A percentile compares a stretch with the other conserved stretches of the same genome.
These are phyloP conservation scores for Pseudomyrmex cubaensis DNA, from an alignment of 1,140 invertebrate species.

Conservation along the genomic window DNA sequence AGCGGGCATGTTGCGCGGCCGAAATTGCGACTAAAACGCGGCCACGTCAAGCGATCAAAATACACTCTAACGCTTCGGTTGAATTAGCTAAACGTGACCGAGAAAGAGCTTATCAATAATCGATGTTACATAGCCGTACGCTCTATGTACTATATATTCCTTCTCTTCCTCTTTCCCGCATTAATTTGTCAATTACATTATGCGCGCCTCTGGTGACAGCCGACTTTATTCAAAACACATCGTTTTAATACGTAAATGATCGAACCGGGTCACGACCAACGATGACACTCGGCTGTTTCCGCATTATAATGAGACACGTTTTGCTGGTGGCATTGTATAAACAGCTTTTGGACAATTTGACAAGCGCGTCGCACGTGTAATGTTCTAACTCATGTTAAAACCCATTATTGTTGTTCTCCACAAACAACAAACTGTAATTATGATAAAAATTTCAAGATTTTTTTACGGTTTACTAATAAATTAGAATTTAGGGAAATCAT, in stretches of 20 bases:
- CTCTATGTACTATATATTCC: not conserved
- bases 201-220: constrained; percentile 22
- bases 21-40: constrained; percentile 41
- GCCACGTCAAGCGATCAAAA: constrained; percentile 18
- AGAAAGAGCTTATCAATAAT: constrained; percentile 50
- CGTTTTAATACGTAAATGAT: constrained; percentile 48
- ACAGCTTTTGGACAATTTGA: constrained; percentile 10
- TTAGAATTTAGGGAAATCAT: not conserved
- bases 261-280: constrained; percentile 22
- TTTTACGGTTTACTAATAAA: not conserved
- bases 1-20: not conserved
- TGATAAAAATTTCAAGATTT: not conserved
- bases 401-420: not conserved
- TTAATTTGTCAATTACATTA: constrained; percentile 49
- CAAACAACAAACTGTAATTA: not conserved
- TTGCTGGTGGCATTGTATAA: not conserved
- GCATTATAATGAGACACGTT: constrained; percentile 24
- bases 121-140: not conserved
- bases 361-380: not conserved
- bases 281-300: constrained; percentile 19
- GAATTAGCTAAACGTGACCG: constrained; percentile 45
- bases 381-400: not conserved
- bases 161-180: constrained; percentile 5
- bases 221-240: constrained; percentile 52
- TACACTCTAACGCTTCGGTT: constrained; percentile 11